A percentile compares a stretch with the other conserved stretches of the same genome.
Evolutionary conservation across 2,113 vertebrate genomes (phyloP).

Genomic region (Rostratula benghalensis): DNA sequence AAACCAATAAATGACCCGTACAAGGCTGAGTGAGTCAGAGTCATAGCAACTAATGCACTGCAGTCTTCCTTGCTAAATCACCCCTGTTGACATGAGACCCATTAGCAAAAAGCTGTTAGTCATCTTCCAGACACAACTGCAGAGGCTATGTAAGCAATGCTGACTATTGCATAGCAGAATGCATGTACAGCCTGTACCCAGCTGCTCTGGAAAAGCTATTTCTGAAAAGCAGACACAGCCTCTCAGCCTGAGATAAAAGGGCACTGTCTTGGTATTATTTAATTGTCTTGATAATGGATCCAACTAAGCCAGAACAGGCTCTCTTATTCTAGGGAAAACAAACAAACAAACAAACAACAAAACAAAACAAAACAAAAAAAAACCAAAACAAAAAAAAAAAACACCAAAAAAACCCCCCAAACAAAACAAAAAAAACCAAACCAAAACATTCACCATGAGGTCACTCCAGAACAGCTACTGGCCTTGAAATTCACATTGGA

Average conservation of each 20-base stretch:
- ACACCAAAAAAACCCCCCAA: too few relatives aligned
- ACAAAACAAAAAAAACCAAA: too few relatives aligned
- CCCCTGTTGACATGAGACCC: conserved; percentile 37
- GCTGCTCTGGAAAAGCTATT: not conserved
- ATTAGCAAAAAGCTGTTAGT: conserved; percentile 41
- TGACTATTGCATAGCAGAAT: not conserved
- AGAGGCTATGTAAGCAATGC: not conserved
- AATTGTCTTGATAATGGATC: not conserved
- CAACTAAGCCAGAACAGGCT: not conserved
- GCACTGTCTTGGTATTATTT: not conserved
- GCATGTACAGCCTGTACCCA: not conserved
- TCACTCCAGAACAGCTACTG: not conserved
- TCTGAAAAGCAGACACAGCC: conserved; percentile 13
- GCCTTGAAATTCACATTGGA: not conserved
- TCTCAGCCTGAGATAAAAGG: not conserved
- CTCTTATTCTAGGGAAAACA: not conserved
- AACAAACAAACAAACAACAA: too few relatives aligned
- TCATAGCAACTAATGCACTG: conserved; percentile 48
- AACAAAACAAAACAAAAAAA: too few relatives aligned
- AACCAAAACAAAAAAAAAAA: too few relatives aligned
- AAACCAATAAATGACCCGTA: not conserved
- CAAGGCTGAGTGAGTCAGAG: conserved; percentile 25
- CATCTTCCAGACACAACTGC: not conserved
- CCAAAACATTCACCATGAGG: not conserved
- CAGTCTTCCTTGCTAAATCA: conserved; percentile 31